phyloP scores from a whole-genome alignment of 2,888 invertebrate species.

The Ichneumoninae sp. region DNA sequence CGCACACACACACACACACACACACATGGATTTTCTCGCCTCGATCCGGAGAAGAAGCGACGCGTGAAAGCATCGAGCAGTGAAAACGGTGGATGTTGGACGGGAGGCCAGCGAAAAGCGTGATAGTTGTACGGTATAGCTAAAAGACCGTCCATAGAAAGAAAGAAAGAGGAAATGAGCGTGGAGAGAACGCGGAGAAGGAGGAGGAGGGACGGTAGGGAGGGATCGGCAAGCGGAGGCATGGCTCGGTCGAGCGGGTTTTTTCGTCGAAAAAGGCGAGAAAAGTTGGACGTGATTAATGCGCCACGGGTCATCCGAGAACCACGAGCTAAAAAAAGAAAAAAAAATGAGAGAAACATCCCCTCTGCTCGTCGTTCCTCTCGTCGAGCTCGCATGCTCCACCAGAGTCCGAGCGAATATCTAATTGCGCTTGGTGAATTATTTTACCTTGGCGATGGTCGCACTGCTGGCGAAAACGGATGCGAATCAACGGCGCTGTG shows the following conservation, averaged over 20 bases:
- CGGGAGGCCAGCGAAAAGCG: constrained; percentile 9
- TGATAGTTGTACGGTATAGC: constrained; percentile 35
- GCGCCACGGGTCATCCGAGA: constrained; percentile 45
- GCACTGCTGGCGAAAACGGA: background rate
- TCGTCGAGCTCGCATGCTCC: background rate
- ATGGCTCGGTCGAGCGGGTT: constrained; percentile 3
- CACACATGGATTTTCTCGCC: background rate
- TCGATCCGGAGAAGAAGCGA: constrained; percentile 8
- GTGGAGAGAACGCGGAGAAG: background rate
- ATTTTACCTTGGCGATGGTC: constrained; percentile 23
- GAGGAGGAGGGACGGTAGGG: background rate
- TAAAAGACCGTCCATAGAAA: constrained; percentile 16
- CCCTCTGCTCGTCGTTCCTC: constrained; percentile 6
- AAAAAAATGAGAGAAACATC: constrained; percentile 35
- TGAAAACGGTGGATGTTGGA: background rate
- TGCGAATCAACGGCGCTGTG: background rate
- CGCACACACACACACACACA: background rate
- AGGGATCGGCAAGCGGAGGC: background rate
- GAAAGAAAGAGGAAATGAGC: constrained; percentile 17
- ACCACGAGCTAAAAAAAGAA: background rate
- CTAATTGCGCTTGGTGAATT: constrained; percentile 57
- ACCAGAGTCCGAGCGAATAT: constrained; percentile 31
- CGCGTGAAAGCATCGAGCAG: constrained; percentile 21
- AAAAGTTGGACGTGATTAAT: constrained; percentile 64
- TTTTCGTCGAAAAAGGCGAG: constrained; percentile 46